A percentile compares a stretch with the other conserved stretches of the same genome.
Evolutionary conservation across 2,797 vertebrate species (phyloP).

Genomic region (Hippocampus kuda): DNA sequence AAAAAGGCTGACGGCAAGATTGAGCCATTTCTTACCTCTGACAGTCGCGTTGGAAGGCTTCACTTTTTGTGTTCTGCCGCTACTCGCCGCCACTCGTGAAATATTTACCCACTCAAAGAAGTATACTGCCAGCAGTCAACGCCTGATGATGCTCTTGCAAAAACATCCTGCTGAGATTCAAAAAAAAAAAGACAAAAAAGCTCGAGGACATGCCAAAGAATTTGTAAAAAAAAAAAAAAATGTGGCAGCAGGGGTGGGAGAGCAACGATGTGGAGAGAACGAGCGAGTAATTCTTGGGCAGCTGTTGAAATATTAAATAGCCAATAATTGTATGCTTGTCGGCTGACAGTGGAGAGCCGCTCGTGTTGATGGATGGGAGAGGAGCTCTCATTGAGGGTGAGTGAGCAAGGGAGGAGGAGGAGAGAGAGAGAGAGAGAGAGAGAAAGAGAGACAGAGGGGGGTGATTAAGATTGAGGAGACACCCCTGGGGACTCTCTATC

Average conservation of each 20-base stretch:
- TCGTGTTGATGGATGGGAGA: conserved; percentile 66
- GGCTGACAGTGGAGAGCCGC: conserved; percentile 61
- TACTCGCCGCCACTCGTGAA: conserved; percentile 40
- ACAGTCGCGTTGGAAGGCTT: conserved; percentile 40
- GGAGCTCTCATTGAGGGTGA: conserved; percentile 48
- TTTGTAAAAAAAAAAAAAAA: conserved; percentile 21
- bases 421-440: conserved; percentile 22
- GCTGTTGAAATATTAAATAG: conserved; percentile 9
- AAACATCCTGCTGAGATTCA: conserved; percentile 56
- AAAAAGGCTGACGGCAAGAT: neutral
- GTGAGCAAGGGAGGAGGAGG: conserved; percentile 23
- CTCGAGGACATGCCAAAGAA: conserved; percentile 42
- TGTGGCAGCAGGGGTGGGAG: neutral
- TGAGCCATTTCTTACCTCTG: conserved; percentile 53
- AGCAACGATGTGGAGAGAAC: neutral
- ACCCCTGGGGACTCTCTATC: conserved; percentile 61
- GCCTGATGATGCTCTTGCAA: conserved; percentile 55
- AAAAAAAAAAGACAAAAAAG: conserved; percentile 57
- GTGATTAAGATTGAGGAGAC: conserved; percentile 64
- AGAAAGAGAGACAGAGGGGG: conserved; percentile 22
- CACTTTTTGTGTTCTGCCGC: conserved; percentile 31
- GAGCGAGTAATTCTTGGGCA: neutral
- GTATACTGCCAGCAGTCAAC: conserved; percentile 42
- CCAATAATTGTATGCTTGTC: conserved; percentile 41
- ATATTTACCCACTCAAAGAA: conserved; percentile 62